Conservation (phyloP, 2,888 invertebrate species). For the Chaitophorus viminalis region DNA sequence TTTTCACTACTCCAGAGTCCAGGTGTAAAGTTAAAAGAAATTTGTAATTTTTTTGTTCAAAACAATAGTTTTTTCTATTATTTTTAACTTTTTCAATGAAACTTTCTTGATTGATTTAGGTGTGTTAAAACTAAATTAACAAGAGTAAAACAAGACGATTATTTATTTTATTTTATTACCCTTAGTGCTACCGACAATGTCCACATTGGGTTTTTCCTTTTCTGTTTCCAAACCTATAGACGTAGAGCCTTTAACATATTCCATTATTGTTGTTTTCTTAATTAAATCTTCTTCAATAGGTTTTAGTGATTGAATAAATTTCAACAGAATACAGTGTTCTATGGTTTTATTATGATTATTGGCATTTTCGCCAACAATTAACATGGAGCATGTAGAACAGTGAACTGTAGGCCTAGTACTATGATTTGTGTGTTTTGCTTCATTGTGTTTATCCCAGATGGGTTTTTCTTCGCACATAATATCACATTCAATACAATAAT, state of each 20-base stretch:
- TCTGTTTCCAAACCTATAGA: not conserved
- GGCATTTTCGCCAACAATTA: not conserved
- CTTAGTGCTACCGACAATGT: not conserved
- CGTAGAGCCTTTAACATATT: not conserved
- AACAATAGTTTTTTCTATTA: too few relatives aligned
- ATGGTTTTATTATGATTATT: not conserved
- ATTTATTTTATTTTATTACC: not conserved
- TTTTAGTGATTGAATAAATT: not conserved
- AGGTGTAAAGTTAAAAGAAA: too few relatives aligned
- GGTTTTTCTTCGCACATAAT: slow-evolving; percentile 5
- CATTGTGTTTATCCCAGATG: not conserved
- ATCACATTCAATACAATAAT: slow-evolving; percentile 17
- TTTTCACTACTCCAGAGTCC: too few relatives aligned
- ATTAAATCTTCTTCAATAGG: not conserved
- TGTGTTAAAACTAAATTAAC: too few relatives aligned
- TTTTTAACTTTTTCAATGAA: too few relatives aligned
- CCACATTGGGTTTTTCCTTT: not conserved
- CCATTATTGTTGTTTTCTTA: not conserved
- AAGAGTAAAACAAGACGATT: not conserved
- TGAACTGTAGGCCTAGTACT: not conserved
- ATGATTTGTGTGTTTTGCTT: not conserved
- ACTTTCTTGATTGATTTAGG: too few relatives aligned
- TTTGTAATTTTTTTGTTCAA: too few relatives aligned
- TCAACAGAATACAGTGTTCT: slow-evolving; percentile 22
- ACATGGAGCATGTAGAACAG: slow-evolving; percentile 27